Evolutionary conservation across 2,113 vertebrate genomes (phyloP).

Genomic region (Anthoscopus minutus): DNA sequence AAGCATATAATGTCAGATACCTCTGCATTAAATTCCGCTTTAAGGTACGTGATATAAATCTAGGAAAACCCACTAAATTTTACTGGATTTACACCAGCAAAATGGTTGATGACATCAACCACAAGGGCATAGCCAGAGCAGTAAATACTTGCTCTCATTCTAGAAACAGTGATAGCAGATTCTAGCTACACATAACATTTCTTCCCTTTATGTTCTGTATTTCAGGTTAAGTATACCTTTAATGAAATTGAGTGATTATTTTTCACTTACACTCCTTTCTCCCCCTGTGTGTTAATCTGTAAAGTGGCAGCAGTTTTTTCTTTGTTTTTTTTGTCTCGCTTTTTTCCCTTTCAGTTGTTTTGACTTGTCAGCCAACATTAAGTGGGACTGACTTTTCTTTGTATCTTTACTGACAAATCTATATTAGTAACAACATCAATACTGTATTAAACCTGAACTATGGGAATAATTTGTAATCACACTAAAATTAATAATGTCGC

Average conservation of each 20-base stretch:
- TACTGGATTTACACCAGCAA: neutral
- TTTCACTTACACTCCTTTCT: neutral
- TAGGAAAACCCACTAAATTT: neutral
- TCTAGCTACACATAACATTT: neutral
- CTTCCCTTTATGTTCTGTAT: neutral
- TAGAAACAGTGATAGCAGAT: neutral
- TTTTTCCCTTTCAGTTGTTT: neutral
- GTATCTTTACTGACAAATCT: slow-evolving; percentile 75
- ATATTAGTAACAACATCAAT: slow-evolving; percentile 76
- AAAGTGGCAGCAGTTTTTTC: accelerated
- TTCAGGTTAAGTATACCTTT: neutral
- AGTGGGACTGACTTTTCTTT: slow-evolving; percentile 59
- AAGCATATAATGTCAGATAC: neutral
- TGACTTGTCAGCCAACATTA: slow-evolving; percentile 58
- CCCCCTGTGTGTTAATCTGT: neutral
- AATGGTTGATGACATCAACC: neutral
- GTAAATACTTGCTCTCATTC: neutral
- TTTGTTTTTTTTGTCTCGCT: neutral
- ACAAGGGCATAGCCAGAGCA: neutral
- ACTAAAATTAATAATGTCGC: slow-evolving; percentile 67
- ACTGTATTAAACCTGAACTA: slow-evolving; percentile 73
- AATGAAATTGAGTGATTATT: slow-evolving; percentile 18
- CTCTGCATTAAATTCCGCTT: neutral
- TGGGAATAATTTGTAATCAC: slow-evolving; percentile 72
- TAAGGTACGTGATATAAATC: neutral